These are phyloP conservation scores for Nasonia oneida DNA, from an alignment of 2,888 invertebrate genomes.

Conservation along the genomic window DNA sequence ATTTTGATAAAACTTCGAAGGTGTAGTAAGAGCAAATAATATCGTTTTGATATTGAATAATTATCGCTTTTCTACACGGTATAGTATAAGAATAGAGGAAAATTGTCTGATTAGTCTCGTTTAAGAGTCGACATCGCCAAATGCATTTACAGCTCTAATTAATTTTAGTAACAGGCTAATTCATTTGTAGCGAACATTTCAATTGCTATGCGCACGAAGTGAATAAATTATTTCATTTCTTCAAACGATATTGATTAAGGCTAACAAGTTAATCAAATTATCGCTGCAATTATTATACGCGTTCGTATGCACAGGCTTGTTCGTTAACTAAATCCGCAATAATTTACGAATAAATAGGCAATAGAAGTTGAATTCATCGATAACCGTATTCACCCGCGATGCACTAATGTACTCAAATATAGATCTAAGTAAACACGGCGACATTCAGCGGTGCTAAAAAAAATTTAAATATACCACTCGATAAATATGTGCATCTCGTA, in stretches of 20 bases:
- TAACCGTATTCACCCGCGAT: not conserved
- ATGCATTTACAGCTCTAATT: constrained; percentile 4
- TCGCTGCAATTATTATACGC: not conserved
- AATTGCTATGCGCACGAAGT: not conserved
- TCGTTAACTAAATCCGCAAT: not conserved
- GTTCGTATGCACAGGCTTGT: not conserved
- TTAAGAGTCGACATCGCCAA: not conserved
- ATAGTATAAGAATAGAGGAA: not conserved
- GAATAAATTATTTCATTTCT: not conserved
- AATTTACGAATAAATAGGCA: not conserved
- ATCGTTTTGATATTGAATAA: no score
- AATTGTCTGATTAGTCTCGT: not conserved
- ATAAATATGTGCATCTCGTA: not conserved
- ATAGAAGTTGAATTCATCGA: not conserved
- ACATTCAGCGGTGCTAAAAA: not conserved
- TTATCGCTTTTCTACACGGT: not conserved
- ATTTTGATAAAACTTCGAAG: not conserved
- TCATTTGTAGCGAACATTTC: constrained; percentile 11
- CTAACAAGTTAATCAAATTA: constrained; percentile 1
- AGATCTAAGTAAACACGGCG: not conserved
- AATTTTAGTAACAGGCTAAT: constrained; percentile 29
- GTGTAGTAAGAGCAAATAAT: not conserved
- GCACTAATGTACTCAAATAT: not conserved
- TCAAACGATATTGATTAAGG: constrained; percentile 30
- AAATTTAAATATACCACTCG: not conserved